Evolutionary conservation across 2,113 vertebrate species (phyloP).

Genomic region (Trochalopteron elliotii): DNA sequence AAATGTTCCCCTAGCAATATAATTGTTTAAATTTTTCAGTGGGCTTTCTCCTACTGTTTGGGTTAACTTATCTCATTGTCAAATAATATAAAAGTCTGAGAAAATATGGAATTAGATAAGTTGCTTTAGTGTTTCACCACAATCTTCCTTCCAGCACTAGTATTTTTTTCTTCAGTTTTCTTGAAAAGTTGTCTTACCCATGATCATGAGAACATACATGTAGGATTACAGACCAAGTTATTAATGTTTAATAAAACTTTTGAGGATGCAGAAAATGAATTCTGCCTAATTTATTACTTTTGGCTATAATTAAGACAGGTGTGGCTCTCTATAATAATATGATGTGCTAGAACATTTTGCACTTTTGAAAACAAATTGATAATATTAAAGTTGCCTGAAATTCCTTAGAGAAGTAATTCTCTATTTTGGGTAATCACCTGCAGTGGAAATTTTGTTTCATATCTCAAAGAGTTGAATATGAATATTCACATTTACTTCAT

Average conservation of each 20-base stretch:
- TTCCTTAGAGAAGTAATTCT: neutral
- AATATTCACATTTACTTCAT: neutral
- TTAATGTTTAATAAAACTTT: neutral
- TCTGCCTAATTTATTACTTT: neutral
- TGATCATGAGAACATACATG: neutral
- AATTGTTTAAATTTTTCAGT: neutral
- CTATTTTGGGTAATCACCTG: neutral
- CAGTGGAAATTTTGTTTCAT: neutral
- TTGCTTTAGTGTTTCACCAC: neutral
- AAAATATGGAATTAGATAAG: neutral
- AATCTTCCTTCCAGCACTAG: neutral
- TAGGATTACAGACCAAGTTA: neutral
- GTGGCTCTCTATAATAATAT: rapidly evolving
- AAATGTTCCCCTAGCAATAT: neutral
- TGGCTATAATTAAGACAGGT: neutral
- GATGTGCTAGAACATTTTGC: neutral
- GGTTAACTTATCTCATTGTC: neutral
- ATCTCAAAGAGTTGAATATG: neutral
- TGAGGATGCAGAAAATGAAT: neutral
- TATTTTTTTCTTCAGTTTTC: neutral
- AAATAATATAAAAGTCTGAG: neutral
- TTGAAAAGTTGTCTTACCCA: neutral
- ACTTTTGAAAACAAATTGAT: neutral
- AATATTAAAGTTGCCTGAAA: neutral
- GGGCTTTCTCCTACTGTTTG: neutral